Conservation (phyloP, 1,140 invertebrate genomes). For the Trachymyrmex cornetzi region DNA sequence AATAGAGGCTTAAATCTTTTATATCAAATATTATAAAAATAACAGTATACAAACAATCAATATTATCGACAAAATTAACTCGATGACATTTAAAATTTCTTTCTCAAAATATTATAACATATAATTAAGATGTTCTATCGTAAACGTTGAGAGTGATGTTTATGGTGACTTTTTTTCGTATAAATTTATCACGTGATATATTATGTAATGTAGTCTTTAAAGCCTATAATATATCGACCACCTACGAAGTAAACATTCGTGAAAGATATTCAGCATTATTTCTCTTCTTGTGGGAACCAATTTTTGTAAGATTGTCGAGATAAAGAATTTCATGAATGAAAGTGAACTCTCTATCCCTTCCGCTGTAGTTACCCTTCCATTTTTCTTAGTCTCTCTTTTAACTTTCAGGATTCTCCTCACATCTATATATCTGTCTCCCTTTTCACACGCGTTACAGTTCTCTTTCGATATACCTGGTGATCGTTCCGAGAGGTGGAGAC, state of each 20-base stretch:
- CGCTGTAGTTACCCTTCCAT: slow-evolving; percentile 29
- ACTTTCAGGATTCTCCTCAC: slow-evolving; percentile 3
- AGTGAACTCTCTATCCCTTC: slow-evolving; percentile 27
- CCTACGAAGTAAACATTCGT: slow-evolving; percentile 68
- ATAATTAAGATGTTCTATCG: slow-evolving; percentile 18
- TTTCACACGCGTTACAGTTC: slow-evolving; percentile 62
- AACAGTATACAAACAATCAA: not conserved
- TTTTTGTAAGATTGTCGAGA: slow-evolving; percentile 69
- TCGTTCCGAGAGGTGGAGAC: slow-evolving; percentile 59
- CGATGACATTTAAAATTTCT: not conserved
- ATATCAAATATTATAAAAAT: slow-evolving; percentile 1
- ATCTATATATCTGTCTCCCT: slow-evolving; percentile 30
- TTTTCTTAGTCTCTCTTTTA: slow-evolving; percentile 55
- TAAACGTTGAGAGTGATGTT: not conserved
- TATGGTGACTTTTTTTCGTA: slow-evolving; percentile 41
- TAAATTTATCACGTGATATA: slow-evolving; percentile 56
- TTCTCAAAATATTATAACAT: not conserved
- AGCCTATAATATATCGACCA: slow-evolving; percentile 70
- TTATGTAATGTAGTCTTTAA: slow-evolving; percentile 70
- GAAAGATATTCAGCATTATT: slow-evolving; percentile 73
- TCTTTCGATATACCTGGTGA: slow-evolving; percentile 53
- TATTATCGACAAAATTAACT: not conserved
- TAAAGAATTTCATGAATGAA: slow-evolving; percentile 81
- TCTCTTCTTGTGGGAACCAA: slow-evolving; percentile 77
- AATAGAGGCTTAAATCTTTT: too few species aligned